A percentile compares a stretch with the other conserved stretches of the same genome.
Conservation (phyloP, 2,888 invertebrate species). For the Coecobrya sp. region DNA sequence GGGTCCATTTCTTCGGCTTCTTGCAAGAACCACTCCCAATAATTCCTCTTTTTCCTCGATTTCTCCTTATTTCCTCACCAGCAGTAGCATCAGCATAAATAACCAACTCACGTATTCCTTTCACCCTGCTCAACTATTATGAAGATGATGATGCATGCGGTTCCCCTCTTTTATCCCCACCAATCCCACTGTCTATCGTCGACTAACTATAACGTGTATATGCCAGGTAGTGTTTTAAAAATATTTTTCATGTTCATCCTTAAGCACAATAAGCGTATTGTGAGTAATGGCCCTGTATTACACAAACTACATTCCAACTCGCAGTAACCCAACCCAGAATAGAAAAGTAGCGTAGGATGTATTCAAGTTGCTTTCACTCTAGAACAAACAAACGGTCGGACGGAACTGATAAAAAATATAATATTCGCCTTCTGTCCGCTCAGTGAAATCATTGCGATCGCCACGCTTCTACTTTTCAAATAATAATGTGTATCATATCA, state of each 20-base stretch:
- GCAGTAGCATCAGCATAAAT: conserved; percentile 65
- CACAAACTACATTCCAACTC: too few species aligned
- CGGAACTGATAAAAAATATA: too few species aligned
- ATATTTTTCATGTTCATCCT: conserved; percentile 65
- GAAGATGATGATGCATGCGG: not conserved
- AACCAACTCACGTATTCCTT: conserved; percentile 78
- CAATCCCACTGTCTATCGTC: not conserved
- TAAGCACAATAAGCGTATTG: not conserved
- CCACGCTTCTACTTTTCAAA: too few species aligned
- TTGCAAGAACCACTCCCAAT: conserved; percentile 25
- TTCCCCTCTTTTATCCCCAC: not conserved
- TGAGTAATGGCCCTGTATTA: too few species aligned
- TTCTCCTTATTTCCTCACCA: conserved; percentile 12
- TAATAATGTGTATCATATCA: too few species aligned
- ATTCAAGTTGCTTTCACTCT: too few species aligned
- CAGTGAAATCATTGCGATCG: too few species aligned
- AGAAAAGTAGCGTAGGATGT: too few species aligned
- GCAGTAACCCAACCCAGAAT: too few species aligned
- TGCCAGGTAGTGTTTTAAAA: conserved; percentile 68
- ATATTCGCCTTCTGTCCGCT: too few species aligned
- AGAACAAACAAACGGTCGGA: too few species aligned
- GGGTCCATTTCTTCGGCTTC: not conserved
- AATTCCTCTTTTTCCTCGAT: conserved; percentile 22
- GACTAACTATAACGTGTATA: not conserved
- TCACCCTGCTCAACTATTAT: conserved; percentile 66